Evolutionary conservation across 2,797 vertebrate genomes (phyloP).

Genomic region (Propithecus perrieri): DNA sequence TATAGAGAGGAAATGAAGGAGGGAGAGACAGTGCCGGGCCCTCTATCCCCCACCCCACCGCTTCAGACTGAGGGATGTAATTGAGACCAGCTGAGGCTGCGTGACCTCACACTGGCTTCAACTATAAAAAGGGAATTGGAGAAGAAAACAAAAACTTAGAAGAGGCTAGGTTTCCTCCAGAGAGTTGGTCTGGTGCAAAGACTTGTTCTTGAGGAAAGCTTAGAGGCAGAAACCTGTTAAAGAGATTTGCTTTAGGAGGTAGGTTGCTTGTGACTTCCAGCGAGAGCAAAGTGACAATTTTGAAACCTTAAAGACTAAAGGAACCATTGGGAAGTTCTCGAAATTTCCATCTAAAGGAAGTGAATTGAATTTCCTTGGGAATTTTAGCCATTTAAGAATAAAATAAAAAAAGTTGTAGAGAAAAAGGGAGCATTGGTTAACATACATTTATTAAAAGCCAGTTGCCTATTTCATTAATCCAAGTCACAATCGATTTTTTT

Average conservation of each 20-base stretch:
- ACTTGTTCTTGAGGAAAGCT: background rate
- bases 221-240: background rate
- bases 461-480: slow-evolving; percentile 53
- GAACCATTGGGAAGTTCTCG: background rate
- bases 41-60: no score
- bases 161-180: background rate
- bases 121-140: slow-evolving; percentile 27
- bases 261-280: background rate
- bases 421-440: background rate
- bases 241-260: background rate
- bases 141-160: slow-evolving; percentile 34
- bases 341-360: background rate
- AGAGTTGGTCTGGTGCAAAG: background rate
- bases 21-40: background rate
- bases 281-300: background rate
- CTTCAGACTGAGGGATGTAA: background rate
- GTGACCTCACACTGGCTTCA: background rate
- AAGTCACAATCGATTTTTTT: slow-evolving; percentile 30
- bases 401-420: slow-evolving; percentile 30
- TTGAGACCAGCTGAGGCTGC: slow-evolving; percentile 39
- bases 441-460: slow-evolving; percentile 44
- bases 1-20: background rate
- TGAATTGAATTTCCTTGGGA: background rate
- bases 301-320: background rate
- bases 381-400: slow-evolving; percentile 13